Evolutionary conservation across 2,797 vertebrate genomes (phyloP), one percentile per base, ranked within the genome.

Genomic region (Scleropages formosus): DNA sequence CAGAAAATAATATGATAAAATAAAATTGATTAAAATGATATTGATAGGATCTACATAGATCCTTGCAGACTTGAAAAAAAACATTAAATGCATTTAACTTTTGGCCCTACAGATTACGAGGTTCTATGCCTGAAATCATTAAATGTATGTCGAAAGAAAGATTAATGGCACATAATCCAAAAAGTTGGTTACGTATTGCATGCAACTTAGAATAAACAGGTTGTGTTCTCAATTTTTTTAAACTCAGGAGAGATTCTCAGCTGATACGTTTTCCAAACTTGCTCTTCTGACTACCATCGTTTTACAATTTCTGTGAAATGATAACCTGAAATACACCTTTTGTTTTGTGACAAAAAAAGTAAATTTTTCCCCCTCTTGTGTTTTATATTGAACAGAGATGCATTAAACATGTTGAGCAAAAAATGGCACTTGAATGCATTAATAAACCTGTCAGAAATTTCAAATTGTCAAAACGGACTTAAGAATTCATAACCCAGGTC

Each of bases 391-490:
- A 39, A 6, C 31, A 6, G 31, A 2, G 39, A 39, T 39, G 39
- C 2, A 39, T 6, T 31, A 39, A 39, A 39, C 31, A 2, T 10
- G 71, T 71, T 26, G 27, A 18, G 49, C 13, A 70, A 58, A 26
- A 56, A 24, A 56, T 53, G 18, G 3, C 13, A 22, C 18, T 8
- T 58, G 9, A 2, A 56, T 18, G 1, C 56, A 56, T 56, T 18
- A 56, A 71, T 51, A 58, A 71, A 58, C 68, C 16, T 26, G 68
- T 53, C 68, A 56, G 49, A 8, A 9, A 39, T 39, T 39, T 39
- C 31, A 6, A 31, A 39, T 39, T 39, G 31, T 39, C 31, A 39
- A 39, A 56, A 27, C 68, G 71, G 68, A 56, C 68, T 71, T 56
- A 22, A 31, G 68, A 56, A 71, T 27, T 56, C 9, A 31, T 11